A percentile compares a stretch with the other conserved stretches of the same genome.
Conservation (phyloP, 2,113 vertebrate genomes). For the Gasterosteus nipponicus region DNA sequence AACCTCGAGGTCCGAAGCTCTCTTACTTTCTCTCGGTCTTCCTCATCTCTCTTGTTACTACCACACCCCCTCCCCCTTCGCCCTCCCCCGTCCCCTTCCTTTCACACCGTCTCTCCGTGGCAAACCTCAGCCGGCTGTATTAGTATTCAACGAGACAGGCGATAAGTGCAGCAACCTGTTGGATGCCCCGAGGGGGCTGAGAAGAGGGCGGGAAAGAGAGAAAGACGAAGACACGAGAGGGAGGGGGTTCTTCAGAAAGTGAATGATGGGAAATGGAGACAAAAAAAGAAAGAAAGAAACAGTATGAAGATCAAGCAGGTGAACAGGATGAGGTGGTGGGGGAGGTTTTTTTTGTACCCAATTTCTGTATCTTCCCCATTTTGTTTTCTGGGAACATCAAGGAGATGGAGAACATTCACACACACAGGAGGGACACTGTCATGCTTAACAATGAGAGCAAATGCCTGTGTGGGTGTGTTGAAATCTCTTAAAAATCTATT, state of each 20-base stretch:
- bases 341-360: not conserved
- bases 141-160: constrained; percentile 34
- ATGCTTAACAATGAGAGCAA: too few species aligned
- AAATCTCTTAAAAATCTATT: too few species aligned
- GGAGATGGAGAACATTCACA: not conserved
- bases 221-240: not conserved
- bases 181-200: constrained; percentile 16
- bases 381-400: not conserved
- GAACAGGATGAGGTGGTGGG: not conserved
- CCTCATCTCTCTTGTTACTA: constrained; percentile 17
- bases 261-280: not conserved
- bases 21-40: not conserved
- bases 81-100: not conserved
- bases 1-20: constrained; percentile 32
- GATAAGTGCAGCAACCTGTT: constrained; percentile 49
- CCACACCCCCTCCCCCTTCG: not conserved
- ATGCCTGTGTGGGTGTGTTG: too few species aligned
- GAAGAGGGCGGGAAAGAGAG: constrained; percentile 6
- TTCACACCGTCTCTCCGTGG: constrained; percentile 22
- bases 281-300: not conserved
- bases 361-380: not conserved
- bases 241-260: not conserved
- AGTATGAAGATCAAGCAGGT: constrained; percentile 5
- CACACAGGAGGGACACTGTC: not conserved
- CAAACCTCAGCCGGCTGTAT: constrained; percentile 19